Evolutionary conservation across 2,113 vertebrate genomes (phyloP).

Genomic region (Xiphophorus maculatus): DNA sequence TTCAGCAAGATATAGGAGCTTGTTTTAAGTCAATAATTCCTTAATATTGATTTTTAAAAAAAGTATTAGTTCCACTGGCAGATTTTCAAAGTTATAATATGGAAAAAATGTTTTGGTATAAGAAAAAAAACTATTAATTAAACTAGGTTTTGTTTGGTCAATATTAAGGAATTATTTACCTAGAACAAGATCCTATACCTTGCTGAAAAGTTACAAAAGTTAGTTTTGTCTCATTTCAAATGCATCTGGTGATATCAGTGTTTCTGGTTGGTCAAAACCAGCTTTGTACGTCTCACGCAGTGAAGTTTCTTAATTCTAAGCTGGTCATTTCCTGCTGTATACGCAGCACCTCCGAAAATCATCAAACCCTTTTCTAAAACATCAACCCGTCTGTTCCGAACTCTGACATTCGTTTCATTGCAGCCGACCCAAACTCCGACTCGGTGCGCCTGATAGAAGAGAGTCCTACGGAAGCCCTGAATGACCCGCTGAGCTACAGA

Average conservation of each 20-base stretch:
- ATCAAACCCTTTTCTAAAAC: not conserved
- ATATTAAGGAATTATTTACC: too few relatives aligned
- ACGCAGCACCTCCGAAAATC: not conserved
- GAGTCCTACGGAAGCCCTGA: conserved; percentile 78
- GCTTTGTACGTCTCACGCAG: not conserved
- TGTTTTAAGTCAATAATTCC: too few relatives aligned
- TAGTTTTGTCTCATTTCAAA: too few relatives aligned
- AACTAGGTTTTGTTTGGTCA: too few relatives aligned
- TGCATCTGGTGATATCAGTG: not conserved
- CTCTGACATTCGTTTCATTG: not conserved
- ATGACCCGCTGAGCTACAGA: conserved; percentile 75
- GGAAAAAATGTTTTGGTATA: too few relatives aligned
- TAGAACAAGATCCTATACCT: too few relatives aligned
- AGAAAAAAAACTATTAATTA: too few relatives aligned
- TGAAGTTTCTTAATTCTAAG: not conserved
- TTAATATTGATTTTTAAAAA: too few relatives aligned
- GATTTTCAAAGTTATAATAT: too few relatives aligned
- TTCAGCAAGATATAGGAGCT: too few relatives aligned
- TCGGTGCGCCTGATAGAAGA: conserved; percentile 72
- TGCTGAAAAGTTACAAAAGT: too few relatives aligned
- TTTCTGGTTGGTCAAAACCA: not conserved
- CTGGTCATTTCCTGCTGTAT: not conserved
- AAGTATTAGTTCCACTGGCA: too few relatives aligned
- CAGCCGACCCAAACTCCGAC: conserved; percentile 81
- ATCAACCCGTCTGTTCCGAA: not conserved